Evolutionary conservation across 2,113 vertebrate genomes (phyloP).

Genomic region (Psittacara wagleri): DNA sequence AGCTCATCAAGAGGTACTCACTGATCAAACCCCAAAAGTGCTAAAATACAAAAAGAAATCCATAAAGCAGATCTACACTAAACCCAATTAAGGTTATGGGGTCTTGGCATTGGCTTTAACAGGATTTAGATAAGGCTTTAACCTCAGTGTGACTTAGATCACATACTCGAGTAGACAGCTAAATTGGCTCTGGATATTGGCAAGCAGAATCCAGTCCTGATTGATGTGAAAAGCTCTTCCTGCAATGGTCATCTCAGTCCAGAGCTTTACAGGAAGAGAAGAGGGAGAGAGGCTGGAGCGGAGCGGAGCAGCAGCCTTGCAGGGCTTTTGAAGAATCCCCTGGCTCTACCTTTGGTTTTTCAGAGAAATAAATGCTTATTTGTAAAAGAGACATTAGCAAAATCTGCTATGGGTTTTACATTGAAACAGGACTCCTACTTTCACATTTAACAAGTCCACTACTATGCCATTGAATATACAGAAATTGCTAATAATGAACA

Average conservation of each 20-base stretch:
- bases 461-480: neutral
- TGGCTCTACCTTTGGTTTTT: neutral
- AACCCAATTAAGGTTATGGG: neutral
- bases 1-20: neutral
- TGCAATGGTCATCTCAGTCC: neutral
- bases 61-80: neutral
- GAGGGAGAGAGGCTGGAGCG: neutral
- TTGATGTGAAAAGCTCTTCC: neutral
- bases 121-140: conserved; percentile 23
- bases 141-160: neutral
- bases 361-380: neutral
- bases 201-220: neutral
- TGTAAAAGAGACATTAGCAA: neutral
- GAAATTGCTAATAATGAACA: neutral
- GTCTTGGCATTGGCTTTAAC: neutral
- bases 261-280: neutral
- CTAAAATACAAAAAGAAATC: neutral
- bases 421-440: neutral
- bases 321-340: neutral
- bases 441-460: neutral
- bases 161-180: neutral
- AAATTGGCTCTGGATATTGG: neutral
- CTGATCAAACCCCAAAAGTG: neutral
- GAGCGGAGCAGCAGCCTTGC: neutral
- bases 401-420: neutral